Evolutionary conservation across 2,888 invertebrate species (phyloP).

Genomic region (Enoplolaimus lenunculus): DNA sequence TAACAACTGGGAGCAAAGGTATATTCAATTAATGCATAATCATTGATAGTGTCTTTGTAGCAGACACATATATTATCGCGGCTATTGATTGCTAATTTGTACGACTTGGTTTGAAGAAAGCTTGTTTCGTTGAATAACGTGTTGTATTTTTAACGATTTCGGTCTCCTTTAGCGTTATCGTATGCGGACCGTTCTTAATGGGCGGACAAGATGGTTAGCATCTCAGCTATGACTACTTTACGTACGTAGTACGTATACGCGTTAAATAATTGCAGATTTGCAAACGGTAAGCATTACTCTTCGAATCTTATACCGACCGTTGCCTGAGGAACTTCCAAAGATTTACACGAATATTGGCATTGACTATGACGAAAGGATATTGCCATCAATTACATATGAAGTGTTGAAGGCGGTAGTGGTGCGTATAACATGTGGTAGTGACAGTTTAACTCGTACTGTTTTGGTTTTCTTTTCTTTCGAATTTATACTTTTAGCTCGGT

Average conservation of each 20-base stretch:
- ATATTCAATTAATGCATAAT: neutral
- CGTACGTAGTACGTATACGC: no score
- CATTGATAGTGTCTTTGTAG: neutral
- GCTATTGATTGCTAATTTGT: constrained; percentile 6
- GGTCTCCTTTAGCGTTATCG: no score
- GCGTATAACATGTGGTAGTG: constrained; percentile 30
- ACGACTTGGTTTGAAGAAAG: constrained; percentile 8
- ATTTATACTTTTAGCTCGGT: no score
- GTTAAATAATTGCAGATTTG: constrained; percentile 55
- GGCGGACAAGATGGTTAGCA: no score
- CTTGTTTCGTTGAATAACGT: no score
- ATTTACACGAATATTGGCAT: constrained; percentile 89
- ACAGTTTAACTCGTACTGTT: neutral
- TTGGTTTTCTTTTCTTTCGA: no score
- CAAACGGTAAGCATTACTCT: constrained; percentile 98
- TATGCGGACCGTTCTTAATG: no score
- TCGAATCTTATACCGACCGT: constrained; percentile 86
- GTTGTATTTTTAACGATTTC: no score
- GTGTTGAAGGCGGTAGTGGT: constrained; percentile 90
- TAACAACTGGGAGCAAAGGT: constrained; percentile 94
- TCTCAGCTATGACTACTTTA: no score
- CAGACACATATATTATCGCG: neutral
- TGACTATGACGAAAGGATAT: constrained; percentile 93
- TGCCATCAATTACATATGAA: constrained; percentile 96
- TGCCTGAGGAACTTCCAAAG: constrained; percentile 77